phyloP scores from a whole-genome alignment of 2,797 vertebrate genomes.

The Myotis findleyi region DNA sequence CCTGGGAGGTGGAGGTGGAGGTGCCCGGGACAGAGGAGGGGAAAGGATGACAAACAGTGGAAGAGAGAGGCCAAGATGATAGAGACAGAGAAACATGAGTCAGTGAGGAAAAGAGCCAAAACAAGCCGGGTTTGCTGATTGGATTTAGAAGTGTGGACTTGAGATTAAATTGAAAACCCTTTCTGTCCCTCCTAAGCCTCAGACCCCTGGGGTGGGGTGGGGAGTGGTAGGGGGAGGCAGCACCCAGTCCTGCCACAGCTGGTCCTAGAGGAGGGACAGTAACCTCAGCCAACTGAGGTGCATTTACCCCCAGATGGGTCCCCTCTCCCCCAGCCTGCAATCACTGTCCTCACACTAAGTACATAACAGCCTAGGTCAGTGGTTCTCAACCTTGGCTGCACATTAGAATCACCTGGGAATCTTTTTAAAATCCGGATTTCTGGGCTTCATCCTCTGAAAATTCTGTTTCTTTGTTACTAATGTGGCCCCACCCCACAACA shows the following conservation, averaged over 20 bases:
- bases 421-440: too few species aligned
- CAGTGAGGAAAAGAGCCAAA: not conserved
- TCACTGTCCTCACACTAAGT: not conserved
- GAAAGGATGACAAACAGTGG: too few species aligned
- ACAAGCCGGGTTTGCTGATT: too few species aligned
- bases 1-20: not conserved
- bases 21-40: not conserved
- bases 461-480: too few species aligned
- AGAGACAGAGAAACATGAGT: rapidly evolving
- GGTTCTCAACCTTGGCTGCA: too few species aligned
- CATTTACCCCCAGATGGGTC: not conserved
- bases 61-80: not conserved
- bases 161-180: not conserved
- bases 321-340: not conserved
- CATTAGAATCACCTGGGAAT: too few species aligned
- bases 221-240: too few species aligned
- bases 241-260: not conserved
- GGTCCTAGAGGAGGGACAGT: not conserved
- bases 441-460: too few species aligned
- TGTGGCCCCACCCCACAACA: too few species aligned
- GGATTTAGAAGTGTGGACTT: not conserved
- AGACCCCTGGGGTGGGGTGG: not conserved
- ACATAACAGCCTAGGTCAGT: too few species aligned
- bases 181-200: not conserved
- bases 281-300: not conserved